Conservation (phyloP, 2,113 vertebrate species). For the Ophiodon elongatus region DNA sequence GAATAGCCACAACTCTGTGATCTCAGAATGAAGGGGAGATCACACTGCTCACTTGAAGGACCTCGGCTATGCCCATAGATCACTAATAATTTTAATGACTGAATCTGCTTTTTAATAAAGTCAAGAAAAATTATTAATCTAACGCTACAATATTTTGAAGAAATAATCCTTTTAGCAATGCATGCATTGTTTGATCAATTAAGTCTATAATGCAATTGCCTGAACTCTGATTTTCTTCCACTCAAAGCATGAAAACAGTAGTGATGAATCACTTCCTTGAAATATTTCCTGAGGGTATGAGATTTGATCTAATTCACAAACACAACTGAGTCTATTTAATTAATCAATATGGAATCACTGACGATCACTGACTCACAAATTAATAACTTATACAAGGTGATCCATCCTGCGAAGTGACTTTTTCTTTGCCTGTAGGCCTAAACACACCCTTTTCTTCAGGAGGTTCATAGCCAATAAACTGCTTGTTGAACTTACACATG, state of each 20-base stretch:
- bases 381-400: neutral
- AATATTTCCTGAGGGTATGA: slow-evolving; percentile 9
- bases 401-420: slow-evolving; percentile 23
- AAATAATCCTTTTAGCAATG: slow-evolving; percentile 38
- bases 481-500: neutral
- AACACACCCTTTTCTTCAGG: neutral
- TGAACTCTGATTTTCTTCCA: slow-evolving; percentile 22
- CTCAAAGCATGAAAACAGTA: slow-evolving; percentile 15
- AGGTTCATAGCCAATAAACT: neutral
- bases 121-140: slow-evolving; percentile 55
- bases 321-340: neutral
- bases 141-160: slow-evolving; percentile 44
- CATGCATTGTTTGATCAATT: slow-evolving; percentile 49
- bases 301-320: slow-evolving; percentile 14
- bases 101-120: slow-evolving; percentile 51
- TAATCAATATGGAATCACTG: neutral
- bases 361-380: slow-evolving; percentile 13
- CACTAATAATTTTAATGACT: slow-evolving; percentile 63
- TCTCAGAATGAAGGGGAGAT: slow-evolving; percentile 69
- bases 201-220: slow-evolving; percentile 16
- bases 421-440: neutral
- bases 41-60: slow-evolving; percentile 66
- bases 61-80: slow-evolving; percentile 56
- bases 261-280: neutral
- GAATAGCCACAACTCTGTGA: slow-evolving; percentile 66